Evolutionary conservation across 2,113 vertebrate species (phyloP), one percentile per base, ranked within the genome.

Genomic region (Procavia capensis): DNA sequence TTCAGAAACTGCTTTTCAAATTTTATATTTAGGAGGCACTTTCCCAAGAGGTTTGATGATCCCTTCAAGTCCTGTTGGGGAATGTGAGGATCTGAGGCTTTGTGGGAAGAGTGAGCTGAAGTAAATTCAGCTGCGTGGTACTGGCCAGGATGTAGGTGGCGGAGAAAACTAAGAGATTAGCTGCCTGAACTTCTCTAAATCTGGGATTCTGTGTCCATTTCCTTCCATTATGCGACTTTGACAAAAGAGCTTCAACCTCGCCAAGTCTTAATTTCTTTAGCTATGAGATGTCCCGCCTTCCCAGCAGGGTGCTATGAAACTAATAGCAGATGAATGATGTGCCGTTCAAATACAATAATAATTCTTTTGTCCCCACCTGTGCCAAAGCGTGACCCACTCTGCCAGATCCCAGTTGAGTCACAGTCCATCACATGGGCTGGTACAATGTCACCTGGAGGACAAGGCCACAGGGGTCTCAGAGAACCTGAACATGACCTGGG

Each of bases 381-480:
- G 11, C 10, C 83, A 94, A 90, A 83, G 13, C 61, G 3, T 0
- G 13, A 79, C n/a, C 84, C 9, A 0, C 16, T 1, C 3, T 66
- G 70, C 0, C 6, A 96, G 9, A 96, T 96, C 14, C 47, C 45
- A 74, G 86, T 47, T 59, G 54, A 81, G 14, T 57, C 88, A 31
- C 25, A 47, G 4, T 93, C 93, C 72, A 88, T 95, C 90, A 95
- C 93, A 0, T 0, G 70, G 92, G 63, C 4, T 97, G 92, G 96
- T 97, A 94, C 84, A 97, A 96, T 64, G 59, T 97, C 1, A 96
- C 95, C 76, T 98, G 93, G 66, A 95, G 68, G 96, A 95, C 84
- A 90, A 84, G 6, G 78, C 36, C 0, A 0, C 76, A 0, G 95
- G 86, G 36, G 17, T 9, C 34, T 87, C 43, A 17, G 41, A 94